Base-by-base conservation (phyloP, 2,113 vertebrate genomes). In the Platanista minor region DNA sequence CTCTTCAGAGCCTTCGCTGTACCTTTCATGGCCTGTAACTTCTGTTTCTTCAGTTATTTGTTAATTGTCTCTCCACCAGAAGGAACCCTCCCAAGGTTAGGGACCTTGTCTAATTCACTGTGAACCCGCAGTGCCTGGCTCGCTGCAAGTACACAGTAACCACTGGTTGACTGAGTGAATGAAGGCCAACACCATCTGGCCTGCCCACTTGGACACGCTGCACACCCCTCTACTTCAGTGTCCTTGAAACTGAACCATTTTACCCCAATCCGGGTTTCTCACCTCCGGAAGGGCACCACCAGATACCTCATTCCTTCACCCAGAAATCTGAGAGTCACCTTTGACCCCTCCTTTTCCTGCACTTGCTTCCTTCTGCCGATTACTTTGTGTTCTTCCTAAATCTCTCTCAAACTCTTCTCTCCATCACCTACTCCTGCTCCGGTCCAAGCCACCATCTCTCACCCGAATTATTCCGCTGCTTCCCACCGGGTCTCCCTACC, bases 191-290 rank as follows among this genome's bases (percentile, higher is more conserved):
- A 25, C 69, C 52, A 7, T 25, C 41, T 3, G 25, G 10, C 7
- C 11, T 41, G 2, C 23, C 29, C n/a, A 2, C 8, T 8, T 1
- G 6, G 1, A 4, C 18, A 20, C 21, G 15, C 31, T 36, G 23
- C 11, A 15, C 64, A 33, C 43, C 17, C 39, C 54, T 87, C 41
- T 67, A 14, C 66, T 80, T 77, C 59, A 31, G 18, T 17, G n/a
- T 72, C 36, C 39, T 72, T 39, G 75, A 75, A 33, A 31, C 41
- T 29, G 25, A 89, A 39, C 25, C 49, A 7, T 75, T 64, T 61
- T 78, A 8, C 23, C 52, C 66, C 17, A 21, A 15, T 75, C 39
- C 82, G 49, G 41, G 23, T 29, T 86, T 36, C 74, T 80, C 7
- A 10, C n/a, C 57, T 29, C 1, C 5, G 4, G 52, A 41, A 71